Base-by-base conservation (phyloP, 2,888 invertebrate species). In the Scrobipalpa atriplicella region DNA sequence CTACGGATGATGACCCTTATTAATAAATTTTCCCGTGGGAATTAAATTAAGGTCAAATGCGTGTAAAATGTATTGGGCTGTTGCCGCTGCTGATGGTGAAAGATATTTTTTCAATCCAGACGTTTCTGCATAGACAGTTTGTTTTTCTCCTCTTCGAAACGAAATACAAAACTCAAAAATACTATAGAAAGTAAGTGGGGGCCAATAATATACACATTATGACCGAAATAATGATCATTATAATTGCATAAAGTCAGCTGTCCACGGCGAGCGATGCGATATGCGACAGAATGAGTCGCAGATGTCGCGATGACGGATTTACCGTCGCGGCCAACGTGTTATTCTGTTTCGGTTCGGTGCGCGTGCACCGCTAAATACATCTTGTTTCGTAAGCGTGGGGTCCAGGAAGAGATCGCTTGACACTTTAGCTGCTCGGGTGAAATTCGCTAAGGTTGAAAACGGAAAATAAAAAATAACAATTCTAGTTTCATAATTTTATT, bases 201-300 rank as follows among this genome's bases (percentile, higher is more conserved):
- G 10, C 47, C 47, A 47, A 47, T 47, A 29, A 29, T 29, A 29
- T 47, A 47, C 13, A n/a, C 47, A 47, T 16, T 5, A 47, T 43
- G 13, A 13, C 13, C 13, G 11, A 47, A 47, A 16, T 47, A 16
- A 47, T 29, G n/a, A 47, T n/a, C 47, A 47, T 47, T 47, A 75
- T 72, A 74, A 68, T 77, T 73, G 74, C 72, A 75, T 77, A 77
- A 69, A 73, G 75, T 66, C 63, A 70, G 72, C 66, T 73, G 74
- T 29, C 18, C 43, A 47, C 69, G 54, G 67, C 21, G 60, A 51
- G 60, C 43, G 58, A 65, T 65, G 63, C 67, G 67, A 65, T 5
- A 2, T n/a, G 47, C 47, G 47, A n/a, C 47, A 16, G 3, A 47
- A 47, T 16, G 47, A 47, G 47, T 6, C 8, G 47, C 58, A 58